Evolutionary conservation across 2,113 vertebrate species (phyloP).

Genomic region (Melanostigma gelatinosum): DNA sequence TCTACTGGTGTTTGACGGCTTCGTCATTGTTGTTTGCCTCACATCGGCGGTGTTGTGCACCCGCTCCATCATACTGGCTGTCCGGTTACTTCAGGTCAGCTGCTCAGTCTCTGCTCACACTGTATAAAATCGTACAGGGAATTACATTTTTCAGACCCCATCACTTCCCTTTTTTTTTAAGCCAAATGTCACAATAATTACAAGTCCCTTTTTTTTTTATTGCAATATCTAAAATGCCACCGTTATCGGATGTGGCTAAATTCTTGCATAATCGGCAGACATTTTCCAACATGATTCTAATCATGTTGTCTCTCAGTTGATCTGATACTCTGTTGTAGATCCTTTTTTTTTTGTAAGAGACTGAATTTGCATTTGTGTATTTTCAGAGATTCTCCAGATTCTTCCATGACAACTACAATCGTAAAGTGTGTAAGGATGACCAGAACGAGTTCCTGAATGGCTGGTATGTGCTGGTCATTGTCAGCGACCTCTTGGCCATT

Average conservation of each 20-base stretch:
- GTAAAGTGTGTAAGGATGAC: constrained; percentile 85
- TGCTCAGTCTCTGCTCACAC: not conserved
- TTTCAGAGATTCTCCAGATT: constrained; percentile 90
- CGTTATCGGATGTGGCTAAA: not conserved
- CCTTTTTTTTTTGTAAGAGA: not conserved
- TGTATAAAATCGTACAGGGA: not conserved
- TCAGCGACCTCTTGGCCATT: constrained; percentile 93
- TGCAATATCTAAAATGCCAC: not conserved
- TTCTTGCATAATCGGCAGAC: not conserved
- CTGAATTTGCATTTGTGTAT: constrained; percentile 1
- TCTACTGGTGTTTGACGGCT: constrained; percentile 89
- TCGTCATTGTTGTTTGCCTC: constrained; percentile 90
- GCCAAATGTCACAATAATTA: not conserved
- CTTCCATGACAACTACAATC: constrained; percentile 88
- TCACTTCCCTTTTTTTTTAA: not conserved
- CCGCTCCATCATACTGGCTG: constrained; percentile 91
- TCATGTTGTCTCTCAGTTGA: not conserved
- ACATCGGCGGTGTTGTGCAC: constrained; percentile 91
- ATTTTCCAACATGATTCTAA: not conserved
- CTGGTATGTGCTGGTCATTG: constrained; percentile 94
- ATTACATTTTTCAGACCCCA: too few species aligned
- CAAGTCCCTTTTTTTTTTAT: not conserved
- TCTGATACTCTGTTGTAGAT: not conserved
- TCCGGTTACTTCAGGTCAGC: constrained; percentile 89
- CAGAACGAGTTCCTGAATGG: constrained; percentile 91